Base-by-base conservation (phyloP, 1,140 invertebrate species). In the Neomicropteryx cornuta region DNA sequence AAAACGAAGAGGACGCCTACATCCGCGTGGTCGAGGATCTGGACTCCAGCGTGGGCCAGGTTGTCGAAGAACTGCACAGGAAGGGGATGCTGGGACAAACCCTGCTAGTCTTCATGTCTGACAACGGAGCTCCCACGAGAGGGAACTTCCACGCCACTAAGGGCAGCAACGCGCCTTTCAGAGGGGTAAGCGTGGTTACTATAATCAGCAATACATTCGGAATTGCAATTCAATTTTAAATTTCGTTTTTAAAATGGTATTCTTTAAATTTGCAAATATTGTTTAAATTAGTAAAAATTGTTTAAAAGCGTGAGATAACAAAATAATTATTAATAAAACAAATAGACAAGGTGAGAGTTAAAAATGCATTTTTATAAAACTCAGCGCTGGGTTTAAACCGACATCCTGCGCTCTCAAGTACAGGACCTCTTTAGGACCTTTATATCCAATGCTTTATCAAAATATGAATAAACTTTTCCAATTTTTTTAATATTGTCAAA, bases 101-200 rank as follows among this genome's bases (percentile, higher is more conserved):
- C 14, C 72, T 84, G n/a, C 69, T 84, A 18, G 24, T 83, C 0
- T 83, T 84, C 48, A 70, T 78, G 46, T 71, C 74, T 2, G 82
- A 84, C 46, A 84, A 84, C 53, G 85, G 85, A 1, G 83, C 77
- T 2, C 73, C 82, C 2, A 77, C 81, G 0, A 51, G 64, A 22
- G 79, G 76, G n/a, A n/a, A n/a, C n/a, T 66, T 77, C 39, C 75
- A 83, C 47, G 59, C 62, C 5, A 90, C 88, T 54, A 67, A 70
- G 8, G 86, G 82, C 4, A 86, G 81, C 22, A 91, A 91, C 62
- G 88, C 75, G 67, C 87, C 87, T 20, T 62, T 90, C 0, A 71
- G 79, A 58, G 83, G 84, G n/a, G n/a, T n/a, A n/a, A n/a, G n/a
- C n/a, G n/a, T n/a, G 18, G 16, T 6, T 21, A 30, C 18, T 35